Conservation (phyloP, 2,888 invertebrate genomes). For the Nezara viridula region DNA sequence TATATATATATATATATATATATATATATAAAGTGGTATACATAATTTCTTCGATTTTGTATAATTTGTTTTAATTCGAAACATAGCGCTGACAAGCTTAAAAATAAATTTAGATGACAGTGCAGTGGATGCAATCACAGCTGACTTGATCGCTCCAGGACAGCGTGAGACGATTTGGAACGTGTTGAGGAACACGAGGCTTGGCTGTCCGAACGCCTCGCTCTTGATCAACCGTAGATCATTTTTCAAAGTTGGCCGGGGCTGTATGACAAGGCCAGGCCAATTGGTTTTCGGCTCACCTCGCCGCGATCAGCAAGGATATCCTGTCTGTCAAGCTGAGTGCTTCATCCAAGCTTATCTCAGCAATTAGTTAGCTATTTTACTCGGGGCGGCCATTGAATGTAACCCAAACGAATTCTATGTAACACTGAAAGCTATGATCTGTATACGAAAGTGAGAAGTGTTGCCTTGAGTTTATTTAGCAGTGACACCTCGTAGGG, state of each 20-base stretch:
- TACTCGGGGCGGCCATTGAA: background rate
- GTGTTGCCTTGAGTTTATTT: background rate
- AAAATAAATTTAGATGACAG: background rate
- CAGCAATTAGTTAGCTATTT: constrained; percentile 29
- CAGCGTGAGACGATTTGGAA: constrained; percentile 22
- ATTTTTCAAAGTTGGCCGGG: constrained; percentile 34
- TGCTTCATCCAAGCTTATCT: background rate
- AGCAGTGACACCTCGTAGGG: background rate
- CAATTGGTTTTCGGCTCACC: constrained; percentile 45
- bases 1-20: too few species aligned
- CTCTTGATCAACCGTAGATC: constrained; percentile 41
- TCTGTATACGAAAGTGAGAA: background rate
- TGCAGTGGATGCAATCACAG: constrained; percentile 11
- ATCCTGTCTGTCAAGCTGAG: constrained; percentile 1
- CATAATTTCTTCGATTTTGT: too few species aligned
- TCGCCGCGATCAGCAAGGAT: constrained; percentile 6
- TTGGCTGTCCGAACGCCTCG: constrained; percentile 41
- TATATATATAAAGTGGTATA: too few species aligned
- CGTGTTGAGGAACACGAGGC: constrained; percentile 21
- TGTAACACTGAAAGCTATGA: background rate
- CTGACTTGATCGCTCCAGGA: background rate
- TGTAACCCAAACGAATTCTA: background rate
- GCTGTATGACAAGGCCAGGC: constrained; percentile 39
- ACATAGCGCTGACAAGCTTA: background rate
- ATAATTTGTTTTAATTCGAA: constrained; percentile 15